Evolutionary conservation across 2,113 vertebrate species (phyloP).

Genomic region (Pipa parva): DNA sequence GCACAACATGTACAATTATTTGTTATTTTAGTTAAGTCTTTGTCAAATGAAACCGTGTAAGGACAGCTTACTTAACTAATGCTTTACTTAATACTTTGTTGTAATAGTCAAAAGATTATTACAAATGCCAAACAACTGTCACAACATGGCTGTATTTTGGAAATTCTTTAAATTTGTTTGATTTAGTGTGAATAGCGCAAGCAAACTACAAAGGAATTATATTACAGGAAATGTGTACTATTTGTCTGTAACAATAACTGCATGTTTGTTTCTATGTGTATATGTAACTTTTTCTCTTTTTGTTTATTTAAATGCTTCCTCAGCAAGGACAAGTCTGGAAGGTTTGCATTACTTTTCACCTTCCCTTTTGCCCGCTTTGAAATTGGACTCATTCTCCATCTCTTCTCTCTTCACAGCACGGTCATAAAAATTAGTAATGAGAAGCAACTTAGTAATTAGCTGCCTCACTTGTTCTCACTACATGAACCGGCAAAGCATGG

Average conservation of each 20-base stretch:
- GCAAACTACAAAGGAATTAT: too few species aligned
- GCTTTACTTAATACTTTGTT: too few species aligned
- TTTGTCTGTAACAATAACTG: slow-evolving; percentile 38
- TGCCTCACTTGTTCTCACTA: slow-evolving; percentile 49
- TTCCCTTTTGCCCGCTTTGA: slow-evolving; percentile 92
- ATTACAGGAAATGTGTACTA: not conserved
- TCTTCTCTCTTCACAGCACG: slow-evolving; percentile 71
- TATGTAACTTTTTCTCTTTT: slow-evolving; percentile 94
- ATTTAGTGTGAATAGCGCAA: too few species aligned
- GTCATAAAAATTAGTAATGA: slow-evolving; percentile 59
- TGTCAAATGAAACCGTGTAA: too few species aligned
- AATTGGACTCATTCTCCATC: slow-evolving; percentile 81
- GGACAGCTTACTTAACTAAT: too few species aligned
- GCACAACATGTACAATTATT: too few species aligned
- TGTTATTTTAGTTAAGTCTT: too few species aligned
- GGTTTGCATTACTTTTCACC: slow-evolving; percentile 99
- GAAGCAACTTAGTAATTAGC: slow-evolving; percentile 50
- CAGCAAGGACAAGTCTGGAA: slow-evolving; percentile 99
- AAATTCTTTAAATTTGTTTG: too few species aligned
- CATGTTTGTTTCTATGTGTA: slow-evolving; percentile 64
- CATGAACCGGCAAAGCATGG: slow-evolving; percentile 51
- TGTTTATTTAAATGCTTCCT: slow-evolving; percentile 96
- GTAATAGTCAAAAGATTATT: too few species aligned
- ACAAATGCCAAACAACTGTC: too few species aligned
- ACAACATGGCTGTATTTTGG: too few species aligned